A percentile compares a stretch with the other conserved stretches of the same genome.
Conservation (phyloP, 1,140 invertebrate species). For the Platyscapa corneri region DNA sequence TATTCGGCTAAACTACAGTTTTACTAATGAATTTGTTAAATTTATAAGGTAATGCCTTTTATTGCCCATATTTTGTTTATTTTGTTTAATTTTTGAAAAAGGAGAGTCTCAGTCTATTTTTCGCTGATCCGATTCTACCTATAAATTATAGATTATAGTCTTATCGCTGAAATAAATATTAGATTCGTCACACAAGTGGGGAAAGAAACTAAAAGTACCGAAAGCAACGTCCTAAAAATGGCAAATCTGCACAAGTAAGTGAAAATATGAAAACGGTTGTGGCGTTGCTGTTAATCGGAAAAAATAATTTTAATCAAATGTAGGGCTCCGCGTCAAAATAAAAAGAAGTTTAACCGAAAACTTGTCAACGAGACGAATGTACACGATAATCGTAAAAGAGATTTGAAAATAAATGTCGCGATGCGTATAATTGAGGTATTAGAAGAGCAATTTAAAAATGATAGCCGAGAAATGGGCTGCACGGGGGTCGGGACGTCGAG, state of each 20-base stretch:
- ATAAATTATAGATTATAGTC: no score
- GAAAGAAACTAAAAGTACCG: not conserved
- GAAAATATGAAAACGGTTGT: not conserved
- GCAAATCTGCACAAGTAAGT: not conserved
- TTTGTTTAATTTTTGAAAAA: no score
- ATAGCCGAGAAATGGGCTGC: not conserved
- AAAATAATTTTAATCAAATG: no score
- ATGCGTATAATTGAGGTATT: not conserved
- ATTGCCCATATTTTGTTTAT: no score
- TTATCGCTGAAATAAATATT: no score
- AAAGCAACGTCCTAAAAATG: no score
- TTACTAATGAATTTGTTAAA: not conserved
- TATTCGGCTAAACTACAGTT: not conserved
- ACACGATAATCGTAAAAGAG: slow-evolving; percentile 8
- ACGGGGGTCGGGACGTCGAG: not conserved
- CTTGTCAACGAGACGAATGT: not conserved
- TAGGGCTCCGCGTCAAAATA: no score
- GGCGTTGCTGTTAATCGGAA: no score
- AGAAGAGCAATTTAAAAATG: not conserved
- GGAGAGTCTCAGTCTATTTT: no score
- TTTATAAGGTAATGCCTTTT: not conserved
- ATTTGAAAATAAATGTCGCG: not conserved
- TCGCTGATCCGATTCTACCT: no score
- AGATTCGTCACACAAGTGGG: no score
- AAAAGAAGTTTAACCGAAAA: not conserved